phyloP scores from a whole-genome alignment of 1,140 invertebrate genomes.

The Parapsyche elsis region DNA sequence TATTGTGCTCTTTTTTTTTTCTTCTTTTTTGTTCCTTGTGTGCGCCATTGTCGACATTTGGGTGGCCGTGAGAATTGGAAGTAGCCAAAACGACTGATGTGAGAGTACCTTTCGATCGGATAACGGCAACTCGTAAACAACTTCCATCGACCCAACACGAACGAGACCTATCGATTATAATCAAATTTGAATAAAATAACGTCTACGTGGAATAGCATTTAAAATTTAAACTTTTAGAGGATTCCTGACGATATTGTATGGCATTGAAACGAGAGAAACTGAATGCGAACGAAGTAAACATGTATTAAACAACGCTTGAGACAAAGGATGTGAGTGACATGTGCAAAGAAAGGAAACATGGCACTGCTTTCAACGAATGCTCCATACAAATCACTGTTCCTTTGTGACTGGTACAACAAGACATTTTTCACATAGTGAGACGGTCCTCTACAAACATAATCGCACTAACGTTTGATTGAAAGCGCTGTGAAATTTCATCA shows the following conservation, averaged over 20 bases:
- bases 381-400: constrained; percentile 2
- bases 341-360: constrained; percentile 5
- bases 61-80: background rate
- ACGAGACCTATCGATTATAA: background rate
- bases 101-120: background rate
- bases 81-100: background rate
- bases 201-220: background rate
- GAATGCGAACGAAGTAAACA: background rate
- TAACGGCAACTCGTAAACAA: constrained; percentile 4
- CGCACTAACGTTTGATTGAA: too few species aligned
- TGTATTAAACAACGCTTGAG: background rate
- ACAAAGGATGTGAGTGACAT: constrained; percentile 1
- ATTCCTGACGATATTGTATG: too few species aligned
- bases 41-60: background rate
- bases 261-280: background rate
- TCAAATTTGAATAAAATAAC: background rate
- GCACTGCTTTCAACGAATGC: constrained; percentile 7
- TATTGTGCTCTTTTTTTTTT: background rate
- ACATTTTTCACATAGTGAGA: background rate
- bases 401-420: background rate
- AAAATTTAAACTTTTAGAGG: background rate
- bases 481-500: too few species aligned
- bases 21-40: background rate
- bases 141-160: background rate
- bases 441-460: background rate